These are phyloP conservation scores for Bombus impatiens DNA, from an alignment of 1,140 invertebrate species.

Conservation along the genomic window DNA sequence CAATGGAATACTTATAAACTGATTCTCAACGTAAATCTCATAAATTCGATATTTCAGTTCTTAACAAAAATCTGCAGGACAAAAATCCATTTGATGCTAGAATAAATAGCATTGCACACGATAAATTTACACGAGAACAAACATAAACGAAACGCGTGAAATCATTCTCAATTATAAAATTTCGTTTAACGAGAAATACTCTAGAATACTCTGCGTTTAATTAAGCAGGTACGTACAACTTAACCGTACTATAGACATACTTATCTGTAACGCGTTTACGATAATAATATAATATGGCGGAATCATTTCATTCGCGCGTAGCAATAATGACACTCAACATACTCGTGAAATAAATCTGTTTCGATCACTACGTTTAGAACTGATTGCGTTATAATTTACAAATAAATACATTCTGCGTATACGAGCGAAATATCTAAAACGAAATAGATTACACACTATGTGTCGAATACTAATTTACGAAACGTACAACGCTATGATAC, in stretches of 20 bases:
- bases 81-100: too few relatives aligned
- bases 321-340: constrained; percentile 6
- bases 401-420: constrained; percentile 40
- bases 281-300: constrained; percentile 71
- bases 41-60: not conserved
- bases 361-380: not conserved
- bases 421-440: constrained; percentile 12
- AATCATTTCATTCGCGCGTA: constrained; percentile 54
- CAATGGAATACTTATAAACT: not conserved
- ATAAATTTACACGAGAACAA: constrained; percentile 18
- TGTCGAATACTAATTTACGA: constrained; percentile 26
- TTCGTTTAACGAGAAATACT: not conserved
- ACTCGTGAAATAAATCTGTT: not conserved
- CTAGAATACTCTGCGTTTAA: constrained; percentile 59
- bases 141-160: not conserved
- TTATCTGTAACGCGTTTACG: constrained; percentile 49
- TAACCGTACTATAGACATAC: constrained; percentile 60
- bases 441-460: not conserved
- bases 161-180: not conserved
- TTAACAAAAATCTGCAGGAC: not conserved
- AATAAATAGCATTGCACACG: not conserved
- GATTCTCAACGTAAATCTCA: not conserved
- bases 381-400: constrained; percentile 34
- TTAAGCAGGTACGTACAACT: constrained; percentile 76
- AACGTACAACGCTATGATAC: constrained; percentile 52